phyloP scores from a whole-genome alignment of 1,140 invertebrate species.

The Sinonovacula constricta region DNA sequence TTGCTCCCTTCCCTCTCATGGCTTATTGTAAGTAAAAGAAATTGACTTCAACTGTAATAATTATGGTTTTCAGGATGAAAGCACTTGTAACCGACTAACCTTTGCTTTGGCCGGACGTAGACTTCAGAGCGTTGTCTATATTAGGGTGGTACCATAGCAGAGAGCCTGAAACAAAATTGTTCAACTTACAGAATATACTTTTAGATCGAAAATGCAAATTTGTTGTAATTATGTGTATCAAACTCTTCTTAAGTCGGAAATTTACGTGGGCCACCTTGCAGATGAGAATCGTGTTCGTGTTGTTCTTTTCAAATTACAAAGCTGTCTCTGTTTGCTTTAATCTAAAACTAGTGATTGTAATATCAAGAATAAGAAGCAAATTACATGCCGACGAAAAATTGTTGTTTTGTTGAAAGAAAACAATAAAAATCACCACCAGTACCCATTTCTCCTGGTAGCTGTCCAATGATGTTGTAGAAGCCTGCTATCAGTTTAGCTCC shows the following conservation, averaged over 20 bases:
- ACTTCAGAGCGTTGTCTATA: conserved; percentile 13
- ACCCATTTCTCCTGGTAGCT: conserved; percentile 35
- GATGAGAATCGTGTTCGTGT: background rate
- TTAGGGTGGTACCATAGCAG: conserved; percentile 29
- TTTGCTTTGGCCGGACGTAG: too few species aligned
- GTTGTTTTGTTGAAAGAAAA: conserved; percentile 9
- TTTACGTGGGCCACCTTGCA: background rate
- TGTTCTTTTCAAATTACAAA: background rate
- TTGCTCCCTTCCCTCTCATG: too few species aligned
- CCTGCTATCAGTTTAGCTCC: conserved; percentile 51
- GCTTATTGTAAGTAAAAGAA: too few species aligned
- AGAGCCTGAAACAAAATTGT: conserved; percentile 28
- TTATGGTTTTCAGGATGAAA: too few species aligned
- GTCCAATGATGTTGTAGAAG: conserved; percentile 47
- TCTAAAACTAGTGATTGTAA: background rate
- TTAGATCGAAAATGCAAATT: background rate
- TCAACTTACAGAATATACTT: background rate
- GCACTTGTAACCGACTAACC: too few species aligned
- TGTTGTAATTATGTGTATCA: background rate
- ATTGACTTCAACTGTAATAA: too few species aligned
- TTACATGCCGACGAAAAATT: background rate
- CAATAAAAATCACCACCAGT: background rate
- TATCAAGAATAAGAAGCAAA: background rate
- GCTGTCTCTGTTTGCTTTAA: background rate
- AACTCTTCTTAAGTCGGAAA: background rate